Evolutionary conservation across 2,797 vertebrate species (phyloP), one percentile per base, ranked within the genome.

Genomic region (Cryptoprocta ferox): DNA sequence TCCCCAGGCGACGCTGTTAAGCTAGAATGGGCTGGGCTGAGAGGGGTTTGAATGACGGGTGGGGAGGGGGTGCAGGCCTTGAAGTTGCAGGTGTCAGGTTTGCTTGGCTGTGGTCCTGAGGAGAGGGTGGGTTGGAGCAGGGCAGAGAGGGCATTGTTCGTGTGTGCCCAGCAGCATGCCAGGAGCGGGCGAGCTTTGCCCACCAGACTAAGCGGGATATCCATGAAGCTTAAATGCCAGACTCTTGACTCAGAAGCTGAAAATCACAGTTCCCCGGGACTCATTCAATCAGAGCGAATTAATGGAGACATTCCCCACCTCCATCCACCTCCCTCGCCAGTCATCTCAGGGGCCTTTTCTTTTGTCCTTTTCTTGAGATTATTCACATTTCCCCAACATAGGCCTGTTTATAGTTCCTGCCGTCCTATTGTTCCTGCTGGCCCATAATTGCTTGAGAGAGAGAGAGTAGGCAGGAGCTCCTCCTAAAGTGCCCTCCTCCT

Each of bases 351-450:
- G 28, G 26, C 42, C 42, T 9, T 65, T 93, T 45, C 24, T 37
- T 94, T 88, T 91, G 86, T 89, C 35, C 70, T 89, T 78, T 84
- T 79, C 82, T 83, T 90, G 50, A 4, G 18, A 63, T 96, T 81
- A 85, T 66, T 96, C 88, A 61, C 30, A 11, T 86, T 95, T 92
- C 45, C 80, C 61, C 50, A n/a, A 53, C 83, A 79, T 37, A 35
- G 15, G 28, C 24, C 12, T 39, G 28, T 66, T 76, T 83, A 12
- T 19, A 16, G 84, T 95, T 95, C 50, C 79, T 66, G 21, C 1
- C 30, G 63, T 35, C 56, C 39, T 50, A 8, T 95, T 97, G 76
- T 86, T 89, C 71, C 35, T 30, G 1, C 7, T 63, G 85, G n/a
- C 39, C 65, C 53, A 13, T 48, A 68, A 85, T 53, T 91, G 80